Percentiles rank a stretch among this genome's conserved stretches.
phyloP scores from a whole-genome alignment of 2,113 vertebrate species.

The Leiothrix lutea region DNA sequence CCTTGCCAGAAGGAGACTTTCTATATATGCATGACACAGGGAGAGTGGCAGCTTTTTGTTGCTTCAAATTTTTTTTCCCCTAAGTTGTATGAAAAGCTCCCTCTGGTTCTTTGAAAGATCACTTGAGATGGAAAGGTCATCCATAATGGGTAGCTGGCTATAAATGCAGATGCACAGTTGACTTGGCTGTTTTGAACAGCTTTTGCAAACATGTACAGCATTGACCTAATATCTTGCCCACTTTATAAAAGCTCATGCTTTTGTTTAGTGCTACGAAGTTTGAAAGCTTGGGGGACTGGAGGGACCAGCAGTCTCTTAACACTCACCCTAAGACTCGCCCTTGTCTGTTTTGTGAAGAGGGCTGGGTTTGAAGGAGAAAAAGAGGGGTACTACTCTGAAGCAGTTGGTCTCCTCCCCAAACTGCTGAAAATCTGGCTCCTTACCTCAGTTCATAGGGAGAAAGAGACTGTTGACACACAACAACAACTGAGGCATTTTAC shows the following conservation, averaged over 20 bases:
- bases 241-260: background rate
- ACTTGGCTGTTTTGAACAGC: background rate
- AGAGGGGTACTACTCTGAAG: background rate
- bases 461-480: background rate
- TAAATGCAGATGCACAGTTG: background rate
- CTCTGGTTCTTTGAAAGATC: background rate
- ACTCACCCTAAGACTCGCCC: background rate
- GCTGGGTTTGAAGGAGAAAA: background rate
- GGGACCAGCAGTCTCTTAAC: background rate
- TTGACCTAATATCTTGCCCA: background rate
- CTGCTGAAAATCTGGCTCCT: background rate
- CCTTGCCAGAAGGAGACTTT: background rate
- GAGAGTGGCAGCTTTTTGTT: background rate
- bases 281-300: background rate
- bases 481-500: background rate
- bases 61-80: background rate
- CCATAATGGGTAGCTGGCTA: background rate
- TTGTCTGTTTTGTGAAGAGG: background rate
- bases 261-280: background rate
- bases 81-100: background rate
- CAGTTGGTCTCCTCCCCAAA: background rate
- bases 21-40: background rate
- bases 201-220: background rate
- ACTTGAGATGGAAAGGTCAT: constrained; percentile 24
- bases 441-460: background rate